A percentile compares a stretch with the other conserved stretches of the same genome.
phyloP scores from a whole-genome alignment of 1,140 invertebrate genomes.

The Zaprionus vittiger region DNA sequence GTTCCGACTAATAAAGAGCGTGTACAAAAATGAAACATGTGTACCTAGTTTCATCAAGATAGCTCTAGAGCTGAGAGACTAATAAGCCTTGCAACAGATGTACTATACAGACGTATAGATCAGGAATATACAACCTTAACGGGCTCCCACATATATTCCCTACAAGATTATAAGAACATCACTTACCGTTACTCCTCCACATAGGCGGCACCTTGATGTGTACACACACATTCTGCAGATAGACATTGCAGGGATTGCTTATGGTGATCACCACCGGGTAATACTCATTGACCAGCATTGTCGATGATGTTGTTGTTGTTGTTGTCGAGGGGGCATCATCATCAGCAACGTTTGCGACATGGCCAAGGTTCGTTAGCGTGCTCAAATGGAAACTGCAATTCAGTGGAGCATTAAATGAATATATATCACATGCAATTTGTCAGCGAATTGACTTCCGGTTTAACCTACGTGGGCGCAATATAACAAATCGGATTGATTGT shows the following conservation, averaged over 20 bases:
- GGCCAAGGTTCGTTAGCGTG: slow-evolving; percentile 76
- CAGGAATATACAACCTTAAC: neutral
- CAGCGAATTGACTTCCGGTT: slow-evolving; percentile 50
- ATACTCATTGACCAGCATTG: slow-evolving; percentile 84
- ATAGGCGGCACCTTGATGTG: slow-evolving; percentile 73
- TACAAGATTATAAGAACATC: neutral
- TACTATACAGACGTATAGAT: neutral
- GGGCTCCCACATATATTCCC: neutral
- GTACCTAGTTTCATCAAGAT: neutral
- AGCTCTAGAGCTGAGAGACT: no score
- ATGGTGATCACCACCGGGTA: slow-evolving; percentile 74
- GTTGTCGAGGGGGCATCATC: neutral
- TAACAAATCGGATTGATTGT: slow-evolving; percentile 81
- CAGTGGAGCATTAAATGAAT: slow-evolving; percentile 55
- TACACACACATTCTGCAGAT: slow-evolving; percentile 78
- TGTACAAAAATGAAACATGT: neutral
- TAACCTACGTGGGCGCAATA: slow-evolving; percentile 83
- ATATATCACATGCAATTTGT: slow-evolving; percentile 32
- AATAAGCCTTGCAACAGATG: neutral
- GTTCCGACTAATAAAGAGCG: neutral
- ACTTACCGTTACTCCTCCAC: slow-evolving; percentile 78
- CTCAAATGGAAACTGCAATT: slow-evolving; percentile 79
- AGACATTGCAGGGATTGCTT: slow-evolving; percentile 77
- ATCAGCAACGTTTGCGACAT: slow-evolving; percentile 36
- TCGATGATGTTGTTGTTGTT: slow-evolving; percentile 36